Conservation (phyloP, 1,140 invertebrate species). For the Achatina immaculata region DNA sequence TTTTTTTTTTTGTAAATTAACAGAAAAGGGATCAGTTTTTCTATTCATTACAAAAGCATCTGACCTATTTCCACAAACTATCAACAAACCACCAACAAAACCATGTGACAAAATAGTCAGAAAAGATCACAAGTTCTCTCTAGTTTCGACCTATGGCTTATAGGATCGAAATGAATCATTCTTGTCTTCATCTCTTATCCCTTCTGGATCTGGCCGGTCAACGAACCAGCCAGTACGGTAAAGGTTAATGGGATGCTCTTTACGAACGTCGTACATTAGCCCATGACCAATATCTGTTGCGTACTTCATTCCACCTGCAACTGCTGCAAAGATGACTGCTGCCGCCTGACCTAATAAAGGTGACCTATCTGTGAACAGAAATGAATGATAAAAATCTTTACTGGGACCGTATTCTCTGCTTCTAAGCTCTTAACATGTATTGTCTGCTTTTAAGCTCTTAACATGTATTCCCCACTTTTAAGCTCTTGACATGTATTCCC, state of each 20-base stretch:
- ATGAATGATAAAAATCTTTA: not conserved
- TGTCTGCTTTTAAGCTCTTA: no score
- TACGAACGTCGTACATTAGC: not conserved
- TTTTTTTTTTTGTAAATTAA: no score
- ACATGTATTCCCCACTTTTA: no score
- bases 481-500: no score
- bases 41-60: no score
- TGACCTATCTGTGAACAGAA: slow-evolving; percentile 19
- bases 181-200: not conserved
- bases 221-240: slow-evolving; percentile 11
- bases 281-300: not conserved
- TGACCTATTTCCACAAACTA: no score
- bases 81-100: no score
- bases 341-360: not conserved
- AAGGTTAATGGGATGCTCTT: not conserved
- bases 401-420: no score
- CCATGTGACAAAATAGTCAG: not conserved
- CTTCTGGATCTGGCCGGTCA: slow-evolving; percentile 2
- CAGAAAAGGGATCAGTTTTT: no score
- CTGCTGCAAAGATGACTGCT: not conserved
- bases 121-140: no score
- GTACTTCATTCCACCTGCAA: not conserved
- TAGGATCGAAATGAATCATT: not conserved
- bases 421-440: no score
- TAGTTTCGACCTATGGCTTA: not conserved